Base-by-base conservation (phyloP, 2,888 invertebrate genomes). In the Hyles lineata region DNA sequence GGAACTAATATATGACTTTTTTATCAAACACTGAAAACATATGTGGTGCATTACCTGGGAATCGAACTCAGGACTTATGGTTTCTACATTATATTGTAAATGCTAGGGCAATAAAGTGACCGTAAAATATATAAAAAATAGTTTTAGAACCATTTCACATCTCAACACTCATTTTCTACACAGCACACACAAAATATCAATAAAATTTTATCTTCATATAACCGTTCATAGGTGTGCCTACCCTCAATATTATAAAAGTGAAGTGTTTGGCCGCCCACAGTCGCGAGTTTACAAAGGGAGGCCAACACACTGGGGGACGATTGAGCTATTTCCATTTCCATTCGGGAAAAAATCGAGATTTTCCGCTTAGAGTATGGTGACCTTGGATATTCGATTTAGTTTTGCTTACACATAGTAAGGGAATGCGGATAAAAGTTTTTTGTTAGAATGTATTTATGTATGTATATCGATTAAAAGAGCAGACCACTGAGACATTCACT, bases 211-310 rank as follows among this genome's bases (percentile, higher is more conserved):
- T 55, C 52, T 19, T 55, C 17, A n/a, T 55, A 55, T 11, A 43
- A 43, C 9, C 43, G 17, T 55, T 55, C 52, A 55, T n/a, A 19
- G 52, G 52, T 55, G 52, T 7, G 19, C 17, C 19, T 55, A 55
- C 52, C 52, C 52, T 55, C 19, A n/a, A 19, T 55, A 55, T 55
- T 43, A 55, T 19, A 55, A 55, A 55, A 55, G 52, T 55, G 52
- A 55, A 55, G 52, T 55, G 19, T 55, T 55, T 55, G 3, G 11
- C 21, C 35, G 35, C 63, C 63, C 21, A 63, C 52, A 19, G 19
- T 63, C n/a, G 63, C n/a, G 21, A 63, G 43, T 35, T 35, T 67
- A 43, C 67, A 50, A 67, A 50, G 67, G 43, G 15, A 23, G 43
- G n/a, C 17, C 43, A 23, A 67, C 43, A 50, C 43, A 67, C 52